phyloP scores from a whole-genome alignment of 2,113 vertebrate species.

The Brachyhypopomus occidentalis region DNA sequence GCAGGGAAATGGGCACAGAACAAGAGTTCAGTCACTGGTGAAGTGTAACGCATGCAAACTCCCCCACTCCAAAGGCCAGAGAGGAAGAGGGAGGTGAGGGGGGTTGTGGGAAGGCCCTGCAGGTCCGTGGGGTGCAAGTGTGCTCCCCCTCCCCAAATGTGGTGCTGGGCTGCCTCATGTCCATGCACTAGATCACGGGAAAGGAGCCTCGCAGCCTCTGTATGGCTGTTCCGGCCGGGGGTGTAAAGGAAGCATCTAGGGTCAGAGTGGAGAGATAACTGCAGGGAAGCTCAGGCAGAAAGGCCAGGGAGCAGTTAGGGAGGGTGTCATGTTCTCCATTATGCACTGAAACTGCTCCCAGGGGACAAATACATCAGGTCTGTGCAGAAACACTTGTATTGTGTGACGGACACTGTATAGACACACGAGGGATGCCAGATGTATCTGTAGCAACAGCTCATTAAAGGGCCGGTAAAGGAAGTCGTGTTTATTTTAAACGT shows the following conservation, averaged over 20 bases:
- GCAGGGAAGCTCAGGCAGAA: neutral
- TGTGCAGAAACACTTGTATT: neutral
- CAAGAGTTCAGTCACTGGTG: too few relatives aligned
- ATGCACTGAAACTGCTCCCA: neutral
- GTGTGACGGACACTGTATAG: neutral
- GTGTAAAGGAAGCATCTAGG: neutral
- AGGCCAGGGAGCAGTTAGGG: neutral
- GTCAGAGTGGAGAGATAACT: neutral
- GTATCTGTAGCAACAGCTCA: neutral
- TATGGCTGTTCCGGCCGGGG: neutral
- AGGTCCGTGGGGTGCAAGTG: too few relatives aligned
- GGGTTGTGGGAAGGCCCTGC: too few relatives aligned
- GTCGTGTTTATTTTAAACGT: neutral
- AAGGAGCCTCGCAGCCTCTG: neutral
- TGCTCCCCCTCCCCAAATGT: too few relatives aligned
- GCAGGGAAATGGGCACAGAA: too few relatives aligned
- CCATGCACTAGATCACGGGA: slow-evolving; percentile 4
- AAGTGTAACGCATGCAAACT: too few relatives aligned
- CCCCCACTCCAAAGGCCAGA: too few relatives aligned
- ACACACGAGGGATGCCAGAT: neutral
- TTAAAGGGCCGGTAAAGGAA: too few relatives aligned
- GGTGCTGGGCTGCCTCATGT: neutral
- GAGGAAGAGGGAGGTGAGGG: too few relatives aligned
- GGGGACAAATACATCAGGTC: neutral
- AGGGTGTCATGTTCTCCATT: neutral